Evolutionary conservation across 2,797 vertebrate genomes (phyloP), one percentile per base, ranked within the genome.

Genomic region (Crocodylus rhombifer): DNA sequence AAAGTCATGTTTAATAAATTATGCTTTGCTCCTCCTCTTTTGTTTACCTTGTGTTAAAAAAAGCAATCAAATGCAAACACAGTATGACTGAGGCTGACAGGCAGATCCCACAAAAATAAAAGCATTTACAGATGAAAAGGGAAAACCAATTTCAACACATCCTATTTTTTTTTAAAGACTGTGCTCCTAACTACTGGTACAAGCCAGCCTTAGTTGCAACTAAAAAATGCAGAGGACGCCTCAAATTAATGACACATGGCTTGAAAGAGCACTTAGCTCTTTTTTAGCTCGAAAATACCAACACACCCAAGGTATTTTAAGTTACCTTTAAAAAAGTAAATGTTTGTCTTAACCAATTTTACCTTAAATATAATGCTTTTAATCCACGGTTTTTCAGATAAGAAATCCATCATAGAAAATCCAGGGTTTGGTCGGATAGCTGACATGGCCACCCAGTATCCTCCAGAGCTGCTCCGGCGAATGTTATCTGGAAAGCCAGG

Each of bases 321-420:
- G 10, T 51, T 51, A 51, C 42, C 42, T 51, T 51, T 51, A 51
- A 51, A 51, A 51, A 51, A 51, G 42, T 10, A 51, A 51, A 51
- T 51, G 42, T 51, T 51, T 51, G 42, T 10, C 9, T 51, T 51
- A 51, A 51, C 42, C 42, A 51, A 51, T 51, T 51, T 96, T 98
- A 99, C 99, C 99, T 99, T 99, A 97, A 99, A 99, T 97, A 99
- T 98, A 86, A 99, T 97, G 78, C 98, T 99, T 97, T 99, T 99
- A 97, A 99, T 98, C 98, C 98, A 99, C 42, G 99, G 98, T 94
- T 98, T 99, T 96, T 99, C 98, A 7, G 99, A 98, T 94, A 99
- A 97, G 96, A 99, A 99, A 98, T 99, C 99, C 95, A 99, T 94
- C 98, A 99, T 97, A 91, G 99, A 99, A 98, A 99, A 99, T 15